A percentile compares a stretch with the other conserved stretches of the same genome.
Evolutionary conservation across 2,797 vertebrate genomes (phyloP).

Genomic region (Varecia variegata): DNA sequence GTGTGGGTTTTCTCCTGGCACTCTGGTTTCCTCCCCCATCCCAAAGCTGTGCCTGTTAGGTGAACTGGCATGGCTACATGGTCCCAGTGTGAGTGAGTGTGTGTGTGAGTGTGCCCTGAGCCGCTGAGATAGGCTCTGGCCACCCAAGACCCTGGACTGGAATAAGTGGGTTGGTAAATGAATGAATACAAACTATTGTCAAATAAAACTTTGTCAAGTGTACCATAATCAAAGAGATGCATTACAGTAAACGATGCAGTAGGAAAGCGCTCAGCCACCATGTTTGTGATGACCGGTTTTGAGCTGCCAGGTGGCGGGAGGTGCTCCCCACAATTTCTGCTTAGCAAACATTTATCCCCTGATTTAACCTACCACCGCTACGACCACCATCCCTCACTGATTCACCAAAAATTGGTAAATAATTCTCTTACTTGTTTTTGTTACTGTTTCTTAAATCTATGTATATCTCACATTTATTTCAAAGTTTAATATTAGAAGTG

Average conservation of each 20-base stretch:
- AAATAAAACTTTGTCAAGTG: not conserved
- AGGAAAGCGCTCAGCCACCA: not conserved
- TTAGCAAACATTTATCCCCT: not conserved
- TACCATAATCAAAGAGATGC: not conserved
- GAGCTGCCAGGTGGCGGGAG: not conserved
- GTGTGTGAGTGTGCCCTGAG: not conserved
- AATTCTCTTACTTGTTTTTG: not conserved
- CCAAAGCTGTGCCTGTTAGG: not conserved
- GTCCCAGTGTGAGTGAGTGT: not conserved
- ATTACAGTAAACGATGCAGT: not conserved
- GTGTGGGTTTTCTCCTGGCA: not conserved
- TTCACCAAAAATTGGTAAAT: not conserved
- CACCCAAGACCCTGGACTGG: not conserved
- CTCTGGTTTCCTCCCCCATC: not conserved
- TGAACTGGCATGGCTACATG: not conserved
- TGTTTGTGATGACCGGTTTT: not conserved
- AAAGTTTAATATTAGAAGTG: too few relatives aligned
- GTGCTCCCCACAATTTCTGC: not conserved
- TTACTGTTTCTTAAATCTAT: too few relatives aligned
- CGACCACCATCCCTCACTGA: not conserved
- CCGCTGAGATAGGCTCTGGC: not conserved
- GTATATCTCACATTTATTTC: too few relatives aligned
- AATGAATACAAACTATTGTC: not conserved
- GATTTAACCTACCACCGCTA: not conserved
- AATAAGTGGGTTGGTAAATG: not conserved